Conservation (phyloP, 2,113 vertebrate species). For the Cygnus buccinator region DNA sequence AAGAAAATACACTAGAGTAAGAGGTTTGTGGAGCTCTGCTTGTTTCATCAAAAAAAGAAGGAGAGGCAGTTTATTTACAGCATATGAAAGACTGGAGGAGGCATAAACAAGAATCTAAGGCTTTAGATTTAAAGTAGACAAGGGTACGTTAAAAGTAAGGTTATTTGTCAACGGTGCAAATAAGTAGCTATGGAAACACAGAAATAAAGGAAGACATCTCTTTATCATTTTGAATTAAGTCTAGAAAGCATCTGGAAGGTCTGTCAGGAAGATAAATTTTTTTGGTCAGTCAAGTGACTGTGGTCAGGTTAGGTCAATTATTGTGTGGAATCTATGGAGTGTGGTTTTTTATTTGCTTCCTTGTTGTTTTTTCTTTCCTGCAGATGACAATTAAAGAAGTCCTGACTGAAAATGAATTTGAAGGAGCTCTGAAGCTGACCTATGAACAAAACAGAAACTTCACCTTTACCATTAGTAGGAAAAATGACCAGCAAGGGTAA, state of each 20-base stretch:
- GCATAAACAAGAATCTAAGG: neutral
- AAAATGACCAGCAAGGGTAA: conserved; percentile 77
- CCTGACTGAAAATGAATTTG: conserved; percentile 75
- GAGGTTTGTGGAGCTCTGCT: neutral
- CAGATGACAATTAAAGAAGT: conserved; percentile 53
- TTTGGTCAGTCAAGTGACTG: neutral
- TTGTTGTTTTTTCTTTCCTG: neutral
- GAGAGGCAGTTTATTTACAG: neutral
- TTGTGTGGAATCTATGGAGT: neutral
- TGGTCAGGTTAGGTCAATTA: neutral
- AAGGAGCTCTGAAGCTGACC: conserved; percentile 76
- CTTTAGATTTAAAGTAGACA: neutral
- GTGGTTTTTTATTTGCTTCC: neutral
- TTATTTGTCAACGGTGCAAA: neutral
- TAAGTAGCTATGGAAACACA: neutral
- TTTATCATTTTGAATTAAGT: neutral
- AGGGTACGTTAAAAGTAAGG: neutral
- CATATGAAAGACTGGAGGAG: neutral
- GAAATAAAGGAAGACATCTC: neutral
- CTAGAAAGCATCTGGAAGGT: neutral
- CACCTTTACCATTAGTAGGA: conserved; percentile 76
- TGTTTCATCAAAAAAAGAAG: neutral
- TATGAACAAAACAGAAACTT: conserved; percentile 76
- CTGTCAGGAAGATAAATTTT: neutral
- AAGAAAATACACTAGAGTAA: neutral